These are phyloP conservation scores for Carduelis carduelis DNA, from an alignment of 2,797 vertebrate genomes.

Conservation along the genomic window DNA sequence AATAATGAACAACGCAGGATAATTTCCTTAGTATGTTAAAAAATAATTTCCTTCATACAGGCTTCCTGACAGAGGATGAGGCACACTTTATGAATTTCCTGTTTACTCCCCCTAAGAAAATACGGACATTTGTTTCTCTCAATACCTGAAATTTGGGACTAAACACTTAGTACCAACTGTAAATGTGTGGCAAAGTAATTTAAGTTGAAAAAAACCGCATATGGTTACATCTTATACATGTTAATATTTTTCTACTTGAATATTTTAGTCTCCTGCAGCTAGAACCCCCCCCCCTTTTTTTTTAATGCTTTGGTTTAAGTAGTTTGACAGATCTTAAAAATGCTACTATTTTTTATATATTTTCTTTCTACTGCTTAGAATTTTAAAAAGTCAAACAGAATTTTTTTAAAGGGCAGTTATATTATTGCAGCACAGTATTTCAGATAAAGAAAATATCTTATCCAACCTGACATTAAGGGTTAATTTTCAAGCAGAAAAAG, in stretches of 20 bases:
- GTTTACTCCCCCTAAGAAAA: not conserved
- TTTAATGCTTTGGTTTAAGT: not conserved
- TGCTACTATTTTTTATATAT: fast-evolving
- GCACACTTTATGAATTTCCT: not conserved
- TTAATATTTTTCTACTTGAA: not conserved
- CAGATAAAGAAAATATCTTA: not conserved
- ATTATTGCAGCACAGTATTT: not conserved
- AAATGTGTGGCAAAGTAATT: not conserved
- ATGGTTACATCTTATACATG: not conserved
- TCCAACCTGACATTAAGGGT: not conserved
- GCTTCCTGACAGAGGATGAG: not conserved
- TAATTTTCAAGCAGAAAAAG: not conserved
- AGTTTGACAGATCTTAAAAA: not conserved
- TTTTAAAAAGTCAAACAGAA: not conserved
- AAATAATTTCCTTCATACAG: not conserved
- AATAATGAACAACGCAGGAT: not conserved
- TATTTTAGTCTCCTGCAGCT: not conserved
- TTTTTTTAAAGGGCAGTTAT: not conserved
- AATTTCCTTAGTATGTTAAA: not conserved
- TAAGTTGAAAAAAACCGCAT: not conserved
- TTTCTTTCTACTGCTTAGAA: not conserved
- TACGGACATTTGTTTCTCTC: not conserved
- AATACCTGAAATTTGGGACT: not conserved
- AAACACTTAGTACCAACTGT: not conserved
- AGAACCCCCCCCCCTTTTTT: not conserved